A percentile compares a stretch with the other conserved stretches of the same genome.
phyloP scores from a whole-genome alignment of 2,888 invertebrate species.

The Elaeidobius kamerunicus region DNA sequence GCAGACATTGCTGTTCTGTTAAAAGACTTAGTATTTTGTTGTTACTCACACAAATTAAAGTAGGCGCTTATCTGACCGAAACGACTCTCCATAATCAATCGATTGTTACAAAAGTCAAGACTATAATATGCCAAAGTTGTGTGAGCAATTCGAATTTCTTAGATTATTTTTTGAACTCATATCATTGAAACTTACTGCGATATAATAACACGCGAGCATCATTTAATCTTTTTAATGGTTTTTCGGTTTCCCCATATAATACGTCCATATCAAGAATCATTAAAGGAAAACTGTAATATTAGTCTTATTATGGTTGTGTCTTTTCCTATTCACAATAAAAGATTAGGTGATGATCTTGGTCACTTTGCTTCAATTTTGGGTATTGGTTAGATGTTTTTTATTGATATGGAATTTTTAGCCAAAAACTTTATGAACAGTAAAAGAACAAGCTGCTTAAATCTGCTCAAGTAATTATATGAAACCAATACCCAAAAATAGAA shows the following conservation, averaged over 20 bases:
- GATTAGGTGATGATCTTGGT: conserved; percentile 24
- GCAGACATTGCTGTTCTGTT: conserved; percentile 11
- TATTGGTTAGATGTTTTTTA: too few species aligned
- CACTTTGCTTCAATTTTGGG: too few species aligned
- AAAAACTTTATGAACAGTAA: too few species aligned
- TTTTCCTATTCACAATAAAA: background rate
- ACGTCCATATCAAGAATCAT: conserved; percentile 14
- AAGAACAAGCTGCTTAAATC: too few species aligned
- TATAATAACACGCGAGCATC: conserved; percentile 20
- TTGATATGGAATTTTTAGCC: too few species aligned
- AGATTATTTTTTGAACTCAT: conserved; percentile 24
- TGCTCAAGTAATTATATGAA: too few species aligned
- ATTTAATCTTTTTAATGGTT: conserved; percentile 22
- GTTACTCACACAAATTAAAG: conserved; percentile 6
- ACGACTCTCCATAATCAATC: conserved; percentile 6
- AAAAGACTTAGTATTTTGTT: conserved; percentile 13
- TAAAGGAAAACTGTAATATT: background rate
- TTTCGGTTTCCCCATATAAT: background rate
- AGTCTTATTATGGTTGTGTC: conserved; percentile 8
- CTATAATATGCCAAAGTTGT: conserved; percentile 27
- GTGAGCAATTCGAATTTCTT: conserved; percentile 14
- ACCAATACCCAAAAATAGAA: too few species aligned
- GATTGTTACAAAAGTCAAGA: conserved; percentile 15
- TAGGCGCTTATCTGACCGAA: conserved; percentile 6
- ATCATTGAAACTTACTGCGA: conserved; percentile 30